Conservation (phyloP, 2,113 vertebrate genomes). For the Peromyscus leucopus region DNA sequence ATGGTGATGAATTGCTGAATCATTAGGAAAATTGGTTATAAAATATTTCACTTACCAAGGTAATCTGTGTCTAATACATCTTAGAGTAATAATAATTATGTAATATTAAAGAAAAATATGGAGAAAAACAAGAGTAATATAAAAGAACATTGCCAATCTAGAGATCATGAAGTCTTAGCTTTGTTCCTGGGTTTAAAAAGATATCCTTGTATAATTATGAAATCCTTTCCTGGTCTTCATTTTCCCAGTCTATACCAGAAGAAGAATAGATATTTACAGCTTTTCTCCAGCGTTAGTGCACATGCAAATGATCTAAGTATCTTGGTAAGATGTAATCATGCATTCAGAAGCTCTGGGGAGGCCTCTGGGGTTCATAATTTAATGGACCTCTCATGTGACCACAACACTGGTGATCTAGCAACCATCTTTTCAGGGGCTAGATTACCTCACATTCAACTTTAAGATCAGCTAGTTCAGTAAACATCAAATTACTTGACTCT, state of each 20-base stretch:
- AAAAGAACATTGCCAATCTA: neutral
- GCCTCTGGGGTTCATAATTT: neutral
- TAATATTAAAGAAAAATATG: neutral
- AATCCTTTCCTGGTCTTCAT: neutral
- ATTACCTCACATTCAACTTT: neutral
- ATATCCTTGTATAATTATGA: neutral
- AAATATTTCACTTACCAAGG: neutral
- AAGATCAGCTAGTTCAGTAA: neutral
- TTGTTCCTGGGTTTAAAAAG: neutral
- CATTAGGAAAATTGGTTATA: neutral
- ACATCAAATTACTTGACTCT: neutral
- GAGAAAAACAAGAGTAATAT: neutral
- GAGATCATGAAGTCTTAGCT: neutral
- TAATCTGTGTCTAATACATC: neutral
- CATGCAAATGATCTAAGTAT: neutral
- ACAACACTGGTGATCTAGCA: neutral
- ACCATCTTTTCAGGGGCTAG: neutral
- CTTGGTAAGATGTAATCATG: neutral
- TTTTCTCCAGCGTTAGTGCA: neutral
- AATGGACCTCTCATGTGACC: neutral
- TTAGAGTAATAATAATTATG: neutral
- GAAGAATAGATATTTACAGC: neutral
- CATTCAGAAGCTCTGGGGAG: neutral
- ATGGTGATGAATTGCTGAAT: neutral
- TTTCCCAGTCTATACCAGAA: neutral